Evolutionary conservation across 2,797 vertebrate species (phyloP).

Genomic region (Kryptolebias ocellatus): DNA sequence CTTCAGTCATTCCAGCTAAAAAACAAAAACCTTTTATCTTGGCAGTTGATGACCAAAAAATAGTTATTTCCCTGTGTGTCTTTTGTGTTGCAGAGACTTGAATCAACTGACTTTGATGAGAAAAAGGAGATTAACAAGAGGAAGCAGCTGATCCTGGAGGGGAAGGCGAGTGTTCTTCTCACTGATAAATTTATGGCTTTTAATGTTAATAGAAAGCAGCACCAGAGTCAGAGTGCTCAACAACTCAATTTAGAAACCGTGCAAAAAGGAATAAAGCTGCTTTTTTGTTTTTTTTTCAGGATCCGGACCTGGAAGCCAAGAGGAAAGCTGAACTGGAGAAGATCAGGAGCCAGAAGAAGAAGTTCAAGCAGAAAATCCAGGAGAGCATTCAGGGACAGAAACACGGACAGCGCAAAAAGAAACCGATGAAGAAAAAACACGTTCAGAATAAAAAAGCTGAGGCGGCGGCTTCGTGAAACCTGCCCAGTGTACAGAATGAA

Average conservation of each 20-base stretch:
- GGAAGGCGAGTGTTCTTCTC: conserved; percentile 83
- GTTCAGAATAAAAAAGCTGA: conserved; percentile 44
- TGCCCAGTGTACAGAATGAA: conserved; percentile 36
- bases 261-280: too few species aligned
- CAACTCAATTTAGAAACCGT: neutral
- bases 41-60: neutral
- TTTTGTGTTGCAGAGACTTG: conserved; percentile 85
- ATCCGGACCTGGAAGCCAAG: conserved; percentile 91
- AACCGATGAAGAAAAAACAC: conserved; percentile 60
- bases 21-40: too few species aligned
- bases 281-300: conserved; percentile 76
- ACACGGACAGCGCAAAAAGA: conserved; percentile 59
- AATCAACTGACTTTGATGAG: conserved; percentile 92
- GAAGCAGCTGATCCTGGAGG: conserved; percentile 95
- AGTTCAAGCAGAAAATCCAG: conserved; percentile 83
- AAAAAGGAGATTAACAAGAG: conserved; percentile 96
- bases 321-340: conserved; percentile 90
- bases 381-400: conserved; percentile 76
- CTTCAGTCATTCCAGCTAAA: neutral
- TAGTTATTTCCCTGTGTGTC: neutral
- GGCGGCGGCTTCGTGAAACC: conserved; percentile 28
- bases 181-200: neutral
- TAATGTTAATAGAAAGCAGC: neutral
- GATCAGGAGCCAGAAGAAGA: conserved; percentile 84
- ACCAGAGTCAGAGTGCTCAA: neutral